These are phyloP conservation scores for Esox lucius DNA, from an alignment of 2,797 vertebrate genomes.

Conservation along the genomic window DNA sequence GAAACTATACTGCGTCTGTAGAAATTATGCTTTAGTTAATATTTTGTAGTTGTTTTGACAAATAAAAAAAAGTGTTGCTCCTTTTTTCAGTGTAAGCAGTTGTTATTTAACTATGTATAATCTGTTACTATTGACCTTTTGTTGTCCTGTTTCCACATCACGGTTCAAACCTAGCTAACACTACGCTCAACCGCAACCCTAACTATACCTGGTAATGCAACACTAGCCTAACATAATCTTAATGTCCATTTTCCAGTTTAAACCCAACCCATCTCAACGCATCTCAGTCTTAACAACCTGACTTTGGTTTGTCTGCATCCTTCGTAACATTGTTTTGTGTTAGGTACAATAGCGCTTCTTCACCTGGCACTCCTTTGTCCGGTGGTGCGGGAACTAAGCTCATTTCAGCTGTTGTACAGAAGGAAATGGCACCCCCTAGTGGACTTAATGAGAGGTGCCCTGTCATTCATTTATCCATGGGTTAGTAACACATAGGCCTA, in stretches of 20 bases:
- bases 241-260: no score
- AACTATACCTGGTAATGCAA: neutral
- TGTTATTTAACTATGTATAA: neutral
- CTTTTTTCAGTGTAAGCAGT: constrained; percentile 43
- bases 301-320: neutral
- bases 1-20: constrained; percentile 35
- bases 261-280: no score
- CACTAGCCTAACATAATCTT: no score
- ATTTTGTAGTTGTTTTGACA: constrained; percentile 71
- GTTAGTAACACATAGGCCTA: neutral
- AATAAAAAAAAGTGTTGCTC: constrained; percentile 71
- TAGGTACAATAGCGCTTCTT: neutral
- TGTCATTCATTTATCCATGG: no score
- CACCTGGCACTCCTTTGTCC: neutral
- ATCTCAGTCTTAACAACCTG: neutral
- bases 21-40: constrained; percentile 51
- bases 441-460: constrained; percentile 20
- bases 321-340: neutral
- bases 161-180: neutral
- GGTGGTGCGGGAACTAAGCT: neutral
- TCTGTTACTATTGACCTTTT: neutral
- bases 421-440: constrained; percentile 57
- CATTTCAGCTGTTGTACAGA: neutral
- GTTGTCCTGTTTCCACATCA: neutral
- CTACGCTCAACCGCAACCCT: neutral